Evolutionary conservation across 2,113 vertebrate species (phyloP).

Genomic region (Beaufortia kweichowensis): DNA sequence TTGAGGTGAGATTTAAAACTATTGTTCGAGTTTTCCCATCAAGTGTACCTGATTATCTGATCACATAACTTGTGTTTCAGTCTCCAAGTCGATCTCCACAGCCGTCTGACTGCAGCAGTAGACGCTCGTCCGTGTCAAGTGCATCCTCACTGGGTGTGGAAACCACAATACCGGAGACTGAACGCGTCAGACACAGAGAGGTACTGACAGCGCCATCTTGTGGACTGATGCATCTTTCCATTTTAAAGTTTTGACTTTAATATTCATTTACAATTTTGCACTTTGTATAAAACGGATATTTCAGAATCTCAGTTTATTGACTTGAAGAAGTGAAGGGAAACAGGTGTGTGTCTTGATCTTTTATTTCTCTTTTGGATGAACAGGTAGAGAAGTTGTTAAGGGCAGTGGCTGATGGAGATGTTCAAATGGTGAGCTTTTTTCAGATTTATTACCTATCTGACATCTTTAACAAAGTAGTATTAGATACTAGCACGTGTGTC

Average conservation of each 20-base stretch:
- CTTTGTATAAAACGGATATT: no score
- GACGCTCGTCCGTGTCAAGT: constrained; percentile 83
- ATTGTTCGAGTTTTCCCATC: neutral
- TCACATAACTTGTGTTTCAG: constrained; percentile 60
- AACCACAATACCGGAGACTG: constrained; percentile 69
- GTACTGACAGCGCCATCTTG: constrained; percentile 62
- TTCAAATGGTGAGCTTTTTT: constrained; percentile 88
- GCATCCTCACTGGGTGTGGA: constrained; percentile 77
- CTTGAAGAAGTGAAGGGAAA: neutral
- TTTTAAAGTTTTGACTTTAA: no score
- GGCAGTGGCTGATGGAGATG: constrained; percentile 90
- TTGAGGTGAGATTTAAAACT: neutral
- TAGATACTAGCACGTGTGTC: neutral
- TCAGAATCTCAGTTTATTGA: neutral
- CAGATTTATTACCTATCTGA: neutral
- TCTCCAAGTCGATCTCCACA: constrained; percentile 74
- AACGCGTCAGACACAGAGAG: constrained; percentile 81
- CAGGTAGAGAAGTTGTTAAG: constrained; percentile 95
- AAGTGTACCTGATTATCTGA: neutral
- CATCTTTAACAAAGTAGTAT: neutral
- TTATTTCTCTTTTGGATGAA: constrained; percentile 45
- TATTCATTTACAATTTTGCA: no score
- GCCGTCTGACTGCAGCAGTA: constrained; percentile 81
- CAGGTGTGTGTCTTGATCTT: neutral
- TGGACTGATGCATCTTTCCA: neutral